Base-by-base conservation (phyloP, 1,140 invertebrate species). In the Frieseomelitta varia region DNA sequence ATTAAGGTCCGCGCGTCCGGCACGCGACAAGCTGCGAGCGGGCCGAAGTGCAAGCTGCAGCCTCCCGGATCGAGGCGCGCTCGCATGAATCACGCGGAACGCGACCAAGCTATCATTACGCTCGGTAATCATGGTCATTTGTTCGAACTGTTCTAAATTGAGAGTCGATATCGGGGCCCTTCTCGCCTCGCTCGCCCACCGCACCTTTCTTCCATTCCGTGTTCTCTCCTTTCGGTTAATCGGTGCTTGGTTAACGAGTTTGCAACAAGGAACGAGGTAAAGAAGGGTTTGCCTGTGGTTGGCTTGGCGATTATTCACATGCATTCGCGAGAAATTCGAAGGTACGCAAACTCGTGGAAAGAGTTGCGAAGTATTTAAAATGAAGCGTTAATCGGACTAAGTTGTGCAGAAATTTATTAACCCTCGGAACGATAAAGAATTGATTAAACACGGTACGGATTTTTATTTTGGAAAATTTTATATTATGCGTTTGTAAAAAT, bases 21-120 rank as follows among this genome's bases (percentile, higher is more conserved):
- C 84, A 88, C 87, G 80, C 81, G 87, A 79, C 88, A 24, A 27
- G 51, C 71, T 76, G 81, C 76, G 30, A 47, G 39, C 55, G 69
- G 15, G 34, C 17, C 27, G 69, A n/a, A 56, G 34, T 30, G 81
- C 86, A 79, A 81, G 84, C 79, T 83, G 84, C 87, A 78, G 79
- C 79, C 79, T 81, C 53, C 53, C 21, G 14, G 21, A 19, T 76
- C 80, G 61, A 77, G 30, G 67, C 56, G 74, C 74, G 67, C 75
- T 77, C 85, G 85, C 76, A 89, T 87, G 88, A 89, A 89, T 89
- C 87, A 88, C 68, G 77, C 84, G 87, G 85, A 81, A 81, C 88
- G 78, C 87, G 85, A 88, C 77, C 77, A 88, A 87, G 87, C 85
- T 89, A 89, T 89, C 87, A 89, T 89, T 89, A 89, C 78, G 72